Conservation (phyloP, 2,888 invertebrate genomes). For the Cotesia congregata region DNA sequence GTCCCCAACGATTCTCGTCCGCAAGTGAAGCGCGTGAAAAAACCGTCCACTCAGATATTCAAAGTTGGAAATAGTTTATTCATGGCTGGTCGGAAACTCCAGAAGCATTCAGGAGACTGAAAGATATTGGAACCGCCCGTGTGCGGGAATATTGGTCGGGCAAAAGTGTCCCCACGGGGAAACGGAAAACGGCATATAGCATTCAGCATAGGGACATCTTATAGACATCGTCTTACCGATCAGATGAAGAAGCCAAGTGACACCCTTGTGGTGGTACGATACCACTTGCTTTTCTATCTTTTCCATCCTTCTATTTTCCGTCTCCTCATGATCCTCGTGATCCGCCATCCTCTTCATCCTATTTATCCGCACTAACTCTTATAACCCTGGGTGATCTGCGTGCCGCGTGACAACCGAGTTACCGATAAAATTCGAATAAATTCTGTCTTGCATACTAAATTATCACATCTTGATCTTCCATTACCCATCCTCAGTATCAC, state of each 20-base stretch:
- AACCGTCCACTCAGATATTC: constrained; percentile 64
- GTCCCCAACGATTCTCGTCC: constrained; percentile 32
- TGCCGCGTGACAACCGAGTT: constrained; percentile 51
- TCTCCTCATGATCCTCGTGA: constrained; percentile 23
- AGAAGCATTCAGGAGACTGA: constrained; percentile 48
- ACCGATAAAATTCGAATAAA: constrained; percentile 71
- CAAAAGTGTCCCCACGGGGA: constrained; percentile 70
- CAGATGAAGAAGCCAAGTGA: constrained; percentile 61
- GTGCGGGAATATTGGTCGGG: constrained; percentile 66
- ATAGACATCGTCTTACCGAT: constrained; percentile 60
- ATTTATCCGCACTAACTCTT: constrained; percentile 33
- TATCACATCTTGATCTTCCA: constrained; percentile 66
- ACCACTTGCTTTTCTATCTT: constrained; percentile 19
- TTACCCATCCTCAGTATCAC: constrained; percentile 58
- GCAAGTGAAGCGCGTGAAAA: constrained; percentile 24
- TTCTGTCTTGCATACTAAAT: constrained; percentile 69
- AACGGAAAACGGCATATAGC: constrained; percentile 63
- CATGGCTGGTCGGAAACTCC: constrained; percentile 68
- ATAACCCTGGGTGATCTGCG: constrained; percentile 21
- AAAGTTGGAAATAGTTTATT: constrained; percentile 71
- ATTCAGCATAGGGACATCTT: constrained; percentile 48
- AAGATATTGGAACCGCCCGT: constrained; percentile 69
- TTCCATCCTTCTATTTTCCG: constrained; percentile 24
- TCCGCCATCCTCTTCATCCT: constrained; percentile 31
- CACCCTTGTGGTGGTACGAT: constrained; percentile 39